Evolutionary conservation across 2,888 invertebrate genomes (phyloP).

Genomic region (Troilus luridus): DNA sequence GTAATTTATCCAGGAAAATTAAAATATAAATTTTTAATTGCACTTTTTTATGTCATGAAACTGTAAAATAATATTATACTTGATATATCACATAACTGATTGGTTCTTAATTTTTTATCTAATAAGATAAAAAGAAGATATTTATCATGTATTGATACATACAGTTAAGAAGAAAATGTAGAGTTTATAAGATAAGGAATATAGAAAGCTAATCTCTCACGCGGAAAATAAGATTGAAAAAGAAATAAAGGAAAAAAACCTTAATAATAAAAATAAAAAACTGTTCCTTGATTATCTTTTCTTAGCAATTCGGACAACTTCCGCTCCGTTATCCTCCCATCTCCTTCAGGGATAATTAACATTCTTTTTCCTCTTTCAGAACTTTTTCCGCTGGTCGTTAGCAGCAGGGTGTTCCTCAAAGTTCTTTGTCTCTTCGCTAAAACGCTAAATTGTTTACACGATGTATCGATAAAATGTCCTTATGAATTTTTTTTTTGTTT

Average conservation of each 20-base stretch:
- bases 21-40: no score
- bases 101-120: neutral
- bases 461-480: neutral
- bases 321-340: conserved; percentile 37
- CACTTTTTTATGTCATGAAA: no score
- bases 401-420: neutral
- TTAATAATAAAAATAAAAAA: neutral
- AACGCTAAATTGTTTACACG: conserved; percentile 9
- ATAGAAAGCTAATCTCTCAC: conserved; percentile 1
- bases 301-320: conserved; percentile 14
- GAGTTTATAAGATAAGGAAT: neutral
- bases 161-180: neutral
- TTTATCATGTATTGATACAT: neutral
- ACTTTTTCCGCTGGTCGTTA: conserved; percentile 31
- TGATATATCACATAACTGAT: no score
- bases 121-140: no score
- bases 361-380: conserved; percentile 23
- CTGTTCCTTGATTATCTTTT: conserved; percentile 23
- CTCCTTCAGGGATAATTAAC: conserved; percentile 8
- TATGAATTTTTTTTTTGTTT: neutral
- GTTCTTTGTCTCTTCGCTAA: conserved; percentile 16
- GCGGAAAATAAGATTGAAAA: conserved; percentile 34
- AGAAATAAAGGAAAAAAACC: neutral
- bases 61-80: no score
- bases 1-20: no score